phyloP scores from a whole-genome alignment of 2,113 vertebrate species.

The Catharus bicknelli region DNA sequence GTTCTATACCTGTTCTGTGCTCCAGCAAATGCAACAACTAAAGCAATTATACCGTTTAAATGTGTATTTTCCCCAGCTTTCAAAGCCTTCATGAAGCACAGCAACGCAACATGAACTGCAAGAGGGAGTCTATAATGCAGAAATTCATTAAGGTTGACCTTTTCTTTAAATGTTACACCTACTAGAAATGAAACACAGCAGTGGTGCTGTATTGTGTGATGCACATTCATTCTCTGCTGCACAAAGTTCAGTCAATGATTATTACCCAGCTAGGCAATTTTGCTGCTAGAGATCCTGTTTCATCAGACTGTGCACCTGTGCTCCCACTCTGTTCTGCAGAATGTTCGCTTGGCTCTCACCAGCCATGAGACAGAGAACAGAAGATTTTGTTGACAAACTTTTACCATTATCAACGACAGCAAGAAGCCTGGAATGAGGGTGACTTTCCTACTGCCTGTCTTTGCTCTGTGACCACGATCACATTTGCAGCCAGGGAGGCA shows the following conservation, averaged over 20 bases:
- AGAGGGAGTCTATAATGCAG: neutral
- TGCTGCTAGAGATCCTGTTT: neutral
- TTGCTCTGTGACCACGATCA: constrained; percentile 72
- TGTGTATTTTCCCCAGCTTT: neutral
- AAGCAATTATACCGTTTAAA: neutral
- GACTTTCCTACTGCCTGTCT: constrained; percentile 67
- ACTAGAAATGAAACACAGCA: neutral
- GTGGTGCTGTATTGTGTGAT: neutral
- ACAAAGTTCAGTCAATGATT: neutral
- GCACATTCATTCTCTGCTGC: neutral
- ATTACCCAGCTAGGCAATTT: neutral
- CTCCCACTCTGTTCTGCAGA: neutral
- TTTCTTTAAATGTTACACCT: neutral
- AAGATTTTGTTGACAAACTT: fast-evolving
- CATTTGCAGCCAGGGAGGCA: constrained; percentile 61
- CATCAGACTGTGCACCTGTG: neutral
- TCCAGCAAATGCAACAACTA: neutral
- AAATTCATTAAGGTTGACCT: neutral
- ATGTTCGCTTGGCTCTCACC: neutral
- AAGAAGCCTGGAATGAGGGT: constrained; percentile 72
- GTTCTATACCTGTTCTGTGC: neutral
- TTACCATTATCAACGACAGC: constrained; percentile 33
- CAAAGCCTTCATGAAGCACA: neutral
- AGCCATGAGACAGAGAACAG: neutral
- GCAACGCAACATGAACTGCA: neutral